These are phyloP conservation scores for Matsumurasca onukii DNA, from an alignment of 1,140 invertebrate species.

Conservation along the genomic window DNA sequence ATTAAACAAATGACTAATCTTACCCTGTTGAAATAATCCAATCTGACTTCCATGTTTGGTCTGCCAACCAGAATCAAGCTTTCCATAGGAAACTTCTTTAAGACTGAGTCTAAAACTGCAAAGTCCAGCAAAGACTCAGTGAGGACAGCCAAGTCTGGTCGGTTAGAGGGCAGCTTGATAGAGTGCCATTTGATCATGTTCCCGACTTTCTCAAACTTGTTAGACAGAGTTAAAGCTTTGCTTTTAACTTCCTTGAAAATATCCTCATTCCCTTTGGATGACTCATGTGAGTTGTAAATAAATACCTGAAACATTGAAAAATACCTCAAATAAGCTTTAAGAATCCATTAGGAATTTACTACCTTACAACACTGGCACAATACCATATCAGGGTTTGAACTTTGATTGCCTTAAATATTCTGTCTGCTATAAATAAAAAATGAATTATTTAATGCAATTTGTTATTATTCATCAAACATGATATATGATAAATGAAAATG, in stretches of 20 bases:
- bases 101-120: slow-evolving; percentile 67
- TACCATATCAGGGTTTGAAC: slow-evolving; percentile 41
- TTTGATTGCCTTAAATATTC: too few species aligned
- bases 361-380: too few species aligned
- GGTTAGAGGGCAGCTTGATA: slow-evolving; percentile 57
- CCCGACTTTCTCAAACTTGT: slow-evolving; percentile 67
- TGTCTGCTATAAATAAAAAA: too few species aligned
- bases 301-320: slow-evolving; percentile 56
- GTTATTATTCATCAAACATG: too few species aligned
- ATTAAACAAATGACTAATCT: slow-evolving; percentile 40
- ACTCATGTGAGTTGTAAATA: slow-evolving; percentile 57
- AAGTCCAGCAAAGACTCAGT: slow-evolving; percentile 58
- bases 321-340: slow-evolving; percentile 22
- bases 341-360: too few species aligned
- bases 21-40: slow-evolving; percentile 83
- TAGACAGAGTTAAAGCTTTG: slow-evolving; percentile 58
- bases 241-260: slow-evolving; percentile 65
- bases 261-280: slow-evolving; percentile 66
- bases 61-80: slow-evolving; percentile 66
- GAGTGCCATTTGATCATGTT: slow-evolving; percentile 70
- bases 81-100: slow-evolving; percentile 68
- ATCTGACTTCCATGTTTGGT: slow-evolving; percentile 64
- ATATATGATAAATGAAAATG: too few species aligned
- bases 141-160: slow-evolving; percentile 44
- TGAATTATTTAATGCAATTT: too few species aligned